A percentile compares a stretch with the other conserved stretches of the same genome.
Evolutionary conservation across 2,888 invertebrate genomes (phyloP).

Genomic region (Andricus curvator): DNA sequence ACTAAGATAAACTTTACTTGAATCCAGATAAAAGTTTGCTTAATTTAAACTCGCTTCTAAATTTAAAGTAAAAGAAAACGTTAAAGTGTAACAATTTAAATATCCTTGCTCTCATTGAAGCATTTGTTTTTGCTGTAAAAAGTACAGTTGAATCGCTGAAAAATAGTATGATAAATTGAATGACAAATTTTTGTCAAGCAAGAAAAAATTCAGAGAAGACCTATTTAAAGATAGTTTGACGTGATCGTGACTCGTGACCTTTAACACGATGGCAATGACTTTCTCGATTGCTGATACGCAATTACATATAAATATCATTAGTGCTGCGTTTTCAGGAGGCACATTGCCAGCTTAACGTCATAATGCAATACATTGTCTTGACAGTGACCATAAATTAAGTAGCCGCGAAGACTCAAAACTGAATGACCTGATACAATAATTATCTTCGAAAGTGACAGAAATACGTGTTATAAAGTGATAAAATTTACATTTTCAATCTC

Average conservation of each 20-base stretch:
- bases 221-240: neutral
- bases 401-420: neutral
- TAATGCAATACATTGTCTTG: slow-evolving; percentile 30
- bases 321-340: slow-evolving; percentile 24
- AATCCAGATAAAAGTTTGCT: too few species aligned
- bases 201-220: neutral
- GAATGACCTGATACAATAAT: neutral
- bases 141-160: too few species aligned
- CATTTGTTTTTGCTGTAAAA: too few species aligned
- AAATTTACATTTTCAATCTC: neutral
- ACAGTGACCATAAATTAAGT: slow-evolving; percentile 13
- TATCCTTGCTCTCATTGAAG: too few species aligned
- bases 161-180: neutral
- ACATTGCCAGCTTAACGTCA: slow-evolving; percentile 31
- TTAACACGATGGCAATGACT: slow-evolving; percentile 36
- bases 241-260: slow-evolving; percentile 36
- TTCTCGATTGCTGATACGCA: slow-evolving; percentile 39
- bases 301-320: slow-evolving; percentile 37
- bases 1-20: too few species aligned
- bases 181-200: neutral
- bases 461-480: neutral
- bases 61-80: too few species aligned
- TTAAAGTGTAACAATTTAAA: too few species aligned
- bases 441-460: neutral
- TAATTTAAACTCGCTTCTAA: too few species aligned